A percentile compares a stretch with the other conserved stretches of the same genome.
These are phyloP conservation scores for Autographa pulchrina DNA, from an alignment of 2,888 invertebrate genomes.

Conservation along the genomic window DNA sequence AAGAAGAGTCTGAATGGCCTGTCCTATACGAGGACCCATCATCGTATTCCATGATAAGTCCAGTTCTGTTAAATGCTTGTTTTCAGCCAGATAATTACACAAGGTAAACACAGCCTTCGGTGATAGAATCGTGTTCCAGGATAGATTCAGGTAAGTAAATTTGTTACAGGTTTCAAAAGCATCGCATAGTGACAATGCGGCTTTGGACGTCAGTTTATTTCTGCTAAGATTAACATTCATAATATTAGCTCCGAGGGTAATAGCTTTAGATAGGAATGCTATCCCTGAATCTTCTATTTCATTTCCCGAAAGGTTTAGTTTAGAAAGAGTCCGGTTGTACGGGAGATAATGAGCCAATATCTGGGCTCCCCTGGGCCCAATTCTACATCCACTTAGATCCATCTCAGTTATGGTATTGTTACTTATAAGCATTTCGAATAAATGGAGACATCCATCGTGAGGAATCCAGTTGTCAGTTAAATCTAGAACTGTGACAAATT, in stretches of 20 bases:
- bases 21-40: slow-evolving; percentile 13
- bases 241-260: slow-evolving; percentile 54
- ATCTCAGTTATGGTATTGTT: slow-evolving; percentile 63
- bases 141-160: slow-evolving; percentile 68
- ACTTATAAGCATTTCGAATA: slow-evolving; percentile 65
- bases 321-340: slow-evolving; percentile 45
- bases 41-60: slow-evolving; percentile 33
- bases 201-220: slow-evolving; percentile 63
- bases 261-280: slow-evolving; percentile 54
- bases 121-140: slow-evolving; percentile 67
- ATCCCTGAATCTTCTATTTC: slow-evolving; percentile 63
- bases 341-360: slow-evolving; percentile 53
- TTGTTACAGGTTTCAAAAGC: slow-evolving; percentile 64
- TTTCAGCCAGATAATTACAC: slow-evolving; percentile 18
- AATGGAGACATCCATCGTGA: slow-evolving; percentile 69
- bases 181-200: slow-evolving; percentile 57
- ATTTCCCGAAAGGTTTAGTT: slow-evolving; percentile 66
- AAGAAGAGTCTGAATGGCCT: slow-evolving; percentile 18
- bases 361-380: slow-evolving; percentile 57
- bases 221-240: slow-evolving; percentile 43
- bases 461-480: slow-evolving; percentile 66
- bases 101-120: slow-evolving; percentile 29
- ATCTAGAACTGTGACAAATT: slow-evolving; percentile 62
- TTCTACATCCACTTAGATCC: slow-evolving; percentile 66
- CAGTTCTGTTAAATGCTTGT: neutral